Conservation (phyloP, 23 tunicate species). For the Styela clava region DNA sequence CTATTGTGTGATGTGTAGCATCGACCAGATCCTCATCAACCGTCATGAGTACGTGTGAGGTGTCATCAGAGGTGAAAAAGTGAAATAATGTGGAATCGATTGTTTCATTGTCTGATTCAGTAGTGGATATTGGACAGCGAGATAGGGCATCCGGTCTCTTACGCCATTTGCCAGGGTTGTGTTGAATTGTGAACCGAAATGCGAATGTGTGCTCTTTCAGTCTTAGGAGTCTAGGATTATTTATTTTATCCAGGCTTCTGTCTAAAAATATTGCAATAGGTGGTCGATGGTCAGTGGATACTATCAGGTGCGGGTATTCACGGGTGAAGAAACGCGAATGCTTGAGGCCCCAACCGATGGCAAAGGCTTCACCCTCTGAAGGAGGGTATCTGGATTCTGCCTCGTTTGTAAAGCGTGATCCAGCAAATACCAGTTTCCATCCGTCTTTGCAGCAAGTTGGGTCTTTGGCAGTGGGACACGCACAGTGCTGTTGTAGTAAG, state of each 20-base stretch:
- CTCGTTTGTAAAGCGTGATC: slow-evolving; percentile 13
- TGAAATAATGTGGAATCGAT: background rate
- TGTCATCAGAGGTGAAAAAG: background rate
- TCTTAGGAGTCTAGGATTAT: background rate
- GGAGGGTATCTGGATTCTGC: slow-evolving; percentile 31
- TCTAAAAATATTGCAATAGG: slow-evolving; percentile 15
- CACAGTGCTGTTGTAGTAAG: slow-evolving; percentile 33
- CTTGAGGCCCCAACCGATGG: slow-evolving; percentile 26
- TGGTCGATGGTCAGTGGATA: slow-evolving; percentile 23
- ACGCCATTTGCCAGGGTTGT: background rate
- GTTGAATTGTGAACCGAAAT: background rate
- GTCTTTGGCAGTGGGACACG: background rate
- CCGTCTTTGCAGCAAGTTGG: slow-evolving; percentile 31
- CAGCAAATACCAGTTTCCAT: slow-evolving; percentile 27
- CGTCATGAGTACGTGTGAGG: background rate
- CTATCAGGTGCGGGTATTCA: slow-evolving; percentile 1
- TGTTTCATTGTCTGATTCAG: background rate
- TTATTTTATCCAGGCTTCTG: slow-evolving; percentile 9
- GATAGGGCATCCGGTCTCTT: background rate
- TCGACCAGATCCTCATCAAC: background rate
- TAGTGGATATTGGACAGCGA: background rate
- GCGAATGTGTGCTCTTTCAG: background rate
- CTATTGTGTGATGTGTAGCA: background rate
- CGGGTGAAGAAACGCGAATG: slow-evolving; percentile 20
- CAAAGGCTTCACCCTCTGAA: slow-evolving; percentile 39